These are phyloP conservation scores for Laticauda colubrina DNA, from an alignment of 2,113 vertebrate species.

Conservation along the genomic window DNA sequence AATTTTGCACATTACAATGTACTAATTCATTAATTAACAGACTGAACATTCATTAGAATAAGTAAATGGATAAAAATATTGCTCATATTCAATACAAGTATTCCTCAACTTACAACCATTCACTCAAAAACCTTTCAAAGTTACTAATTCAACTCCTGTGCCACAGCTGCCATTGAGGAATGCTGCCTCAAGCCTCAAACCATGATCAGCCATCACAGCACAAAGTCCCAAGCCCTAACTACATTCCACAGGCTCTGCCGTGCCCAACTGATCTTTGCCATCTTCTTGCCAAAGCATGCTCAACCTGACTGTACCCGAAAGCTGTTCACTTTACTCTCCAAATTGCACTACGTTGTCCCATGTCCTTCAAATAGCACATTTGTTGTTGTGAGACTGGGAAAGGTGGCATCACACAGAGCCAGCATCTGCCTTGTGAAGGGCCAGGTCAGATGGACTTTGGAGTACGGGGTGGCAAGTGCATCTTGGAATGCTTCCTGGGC, in stretches of 20 bases:
- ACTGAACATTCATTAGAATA: neutral
- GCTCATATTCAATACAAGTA: neutral
- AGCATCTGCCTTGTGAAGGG: neutral
- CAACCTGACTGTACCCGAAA: neutral
- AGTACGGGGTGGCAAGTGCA: neutral
- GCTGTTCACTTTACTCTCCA: neutral
- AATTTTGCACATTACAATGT: neutral
- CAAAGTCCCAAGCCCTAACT: neutral
- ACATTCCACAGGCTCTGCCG: neutral
- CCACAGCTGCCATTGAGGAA: neutral
- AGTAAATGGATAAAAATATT: slow-evolving; percentile 3
- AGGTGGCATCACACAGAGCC: neutral
- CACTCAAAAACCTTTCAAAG: neutral
- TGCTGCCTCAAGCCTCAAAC: neutral
- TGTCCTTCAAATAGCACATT: neutral
- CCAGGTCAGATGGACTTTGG: neutral
- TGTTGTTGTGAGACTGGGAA: neutral
- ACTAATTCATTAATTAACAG: neutral
- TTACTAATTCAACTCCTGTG: neutral
- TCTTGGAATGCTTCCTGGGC: neutral
- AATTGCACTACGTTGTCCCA: neutral
- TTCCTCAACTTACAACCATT: neutral
- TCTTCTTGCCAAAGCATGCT: neutral
- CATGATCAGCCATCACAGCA: neutral
- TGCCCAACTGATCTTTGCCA: neutral